Percentiles rank a stretch among this genome's conserved stretches.
These are phyloP conservation scores for Calephelis virginiensis DNA, from an alignment of 1,140 invertebrate species.

Conservation along the genomic window DNA sequence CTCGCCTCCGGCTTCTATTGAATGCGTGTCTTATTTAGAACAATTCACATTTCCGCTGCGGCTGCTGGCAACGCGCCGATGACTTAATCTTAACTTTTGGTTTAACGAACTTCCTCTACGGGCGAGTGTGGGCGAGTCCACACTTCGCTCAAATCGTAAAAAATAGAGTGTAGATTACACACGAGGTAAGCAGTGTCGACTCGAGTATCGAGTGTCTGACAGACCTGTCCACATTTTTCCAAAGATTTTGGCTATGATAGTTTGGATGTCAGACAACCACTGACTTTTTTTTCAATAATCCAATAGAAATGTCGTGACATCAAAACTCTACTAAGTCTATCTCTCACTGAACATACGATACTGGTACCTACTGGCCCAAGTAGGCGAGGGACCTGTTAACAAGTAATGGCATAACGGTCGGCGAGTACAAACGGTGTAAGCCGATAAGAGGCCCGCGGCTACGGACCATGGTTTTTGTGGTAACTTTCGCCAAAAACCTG, in stretches of 20 bases:
- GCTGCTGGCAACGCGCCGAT: background rate
- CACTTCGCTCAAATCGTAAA: background rate
- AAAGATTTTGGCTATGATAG: no score
- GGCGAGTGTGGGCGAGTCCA: background rate
- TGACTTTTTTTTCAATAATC: no score
- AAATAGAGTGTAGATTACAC: no score
- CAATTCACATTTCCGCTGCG: constrained; percentile 10
- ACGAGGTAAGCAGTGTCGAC: no score
- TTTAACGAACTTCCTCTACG: background rate
- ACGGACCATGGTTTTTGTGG: constrained; percentile 3
- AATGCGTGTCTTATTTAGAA: constrained; percentile 11
- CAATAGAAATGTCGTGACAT: no score
- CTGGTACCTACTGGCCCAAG: no score
- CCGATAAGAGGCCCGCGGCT: background rate
- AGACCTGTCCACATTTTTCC: no score
- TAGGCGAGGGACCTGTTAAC: background rate
- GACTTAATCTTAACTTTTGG: background rate
- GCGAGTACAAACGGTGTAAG: background rate
- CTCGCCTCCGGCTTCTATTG: background rate
- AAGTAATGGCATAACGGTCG: background rate
- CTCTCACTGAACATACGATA: no score
- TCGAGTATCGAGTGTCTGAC: no score
- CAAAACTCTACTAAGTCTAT: no score
- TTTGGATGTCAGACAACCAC: no score
- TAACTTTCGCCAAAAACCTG: constrained; percentile 27